Conservation (phyloP, 2,888 invertebrate species). For the Ornithoptera alexandrae region DNA sequence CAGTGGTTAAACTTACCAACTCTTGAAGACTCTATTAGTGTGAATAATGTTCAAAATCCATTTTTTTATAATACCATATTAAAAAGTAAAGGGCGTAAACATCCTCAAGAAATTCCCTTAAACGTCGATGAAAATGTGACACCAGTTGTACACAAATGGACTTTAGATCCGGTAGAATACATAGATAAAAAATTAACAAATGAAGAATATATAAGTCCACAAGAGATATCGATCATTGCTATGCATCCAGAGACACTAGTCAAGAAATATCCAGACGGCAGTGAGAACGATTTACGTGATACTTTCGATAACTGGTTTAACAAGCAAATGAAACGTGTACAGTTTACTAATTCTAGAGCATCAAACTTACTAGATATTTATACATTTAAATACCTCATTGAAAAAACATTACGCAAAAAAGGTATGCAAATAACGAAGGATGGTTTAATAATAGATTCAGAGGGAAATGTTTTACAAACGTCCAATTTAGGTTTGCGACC, state of each 20-base stretch:
- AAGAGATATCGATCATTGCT: constrained; percentile 5
- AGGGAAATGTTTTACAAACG: constrained; percentile 42
- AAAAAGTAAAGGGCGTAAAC: neutral
- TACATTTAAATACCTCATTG: constrained; percentile 41
- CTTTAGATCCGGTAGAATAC: constrained; percentile 1
- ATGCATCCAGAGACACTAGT: constrained; percentile 13
- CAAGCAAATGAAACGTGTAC: constrained; percentile 42
- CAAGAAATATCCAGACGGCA: constrained; percentile 4
- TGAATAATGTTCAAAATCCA: neutral
- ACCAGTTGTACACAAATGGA: neutral
- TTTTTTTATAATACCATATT: neutral
- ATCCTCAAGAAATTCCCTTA: neutral
- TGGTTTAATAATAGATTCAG: constrained; percentile 43
- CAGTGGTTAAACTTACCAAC: neutral
- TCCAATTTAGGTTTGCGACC: constrained; percentile 50
- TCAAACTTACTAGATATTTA: constrained; percentile 37
- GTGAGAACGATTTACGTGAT: constrained; percentile 6
- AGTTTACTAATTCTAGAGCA: constrained; percentile 32
- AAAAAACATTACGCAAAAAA: constrained; percentile 46
- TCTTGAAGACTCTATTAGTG: neutral
- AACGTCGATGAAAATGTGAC: neutral
- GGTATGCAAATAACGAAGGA: constrained; percentile 41
- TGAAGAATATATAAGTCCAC: neutral
- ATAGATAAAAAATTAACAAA: constrained; percentile 2
- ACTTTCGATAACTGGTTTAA: constrained; percentile 51